Evolutionary conservation across 2,797 vertebrate species (phyloP).

Genomic region (Coregonus suidteri): DNA sequence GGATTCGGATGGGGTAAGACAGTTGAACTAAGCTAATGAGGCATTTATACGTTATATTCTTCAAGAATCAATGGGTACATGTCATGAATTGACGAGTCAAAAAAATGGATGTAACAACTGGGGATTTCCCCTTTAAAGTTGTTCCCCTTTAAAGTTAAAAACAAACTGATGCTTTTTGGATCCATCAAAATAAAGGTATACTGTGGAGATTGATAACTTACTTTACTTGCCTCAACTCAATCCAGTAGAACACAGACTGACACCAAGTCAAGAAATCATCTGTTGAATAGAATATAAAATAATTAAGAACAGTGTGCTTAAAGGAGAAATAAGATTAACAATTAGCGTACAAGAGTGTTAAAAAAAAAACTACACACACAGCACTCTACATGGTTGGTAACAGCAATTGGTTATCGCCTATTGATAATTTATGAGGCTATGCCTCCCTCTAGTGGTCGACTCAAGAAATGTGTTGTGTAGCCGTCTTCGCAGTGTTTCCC

Average conservation of each 20-base stretch:
- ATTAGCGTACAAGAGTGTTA: background rate
- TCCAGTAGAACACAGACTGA: background rate
- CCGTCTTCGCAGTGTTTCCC: background rate
- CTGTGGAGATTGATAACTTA: background rate
- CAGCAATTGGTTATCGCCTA: background rate
- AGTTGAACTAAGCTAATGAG: too few species aligned
- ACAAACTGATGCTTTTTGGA: too few species aligned
- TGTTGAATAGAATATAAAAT: background rate
- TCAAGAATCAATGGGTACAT: too few species aligned
- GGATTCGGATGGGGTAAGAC: too few species aligned
- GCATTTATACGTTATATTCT: too few species aligned
- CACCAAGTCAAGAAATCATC: background rate
- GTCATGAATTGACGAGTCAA: too few species aligned
- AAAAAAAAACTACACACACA: background rate
- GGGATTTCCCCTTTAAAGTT: background rate
- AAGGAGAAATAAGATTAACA: background rate
- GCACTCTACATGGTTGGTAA: background rate
- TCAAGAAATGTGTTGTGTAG: background rate
- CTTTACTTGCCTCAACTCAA: background rate
- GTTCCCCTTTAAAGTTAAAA: background rate
- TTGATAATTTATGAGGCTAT: background rate
- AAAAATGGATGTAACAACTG: too few species aligned
- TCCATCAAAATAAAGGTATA: background rate
- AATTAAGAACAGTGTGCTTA: background rate
- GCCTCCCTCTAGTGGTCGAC: constrained; percentile 6